These are phyloP conservation scores for Cepphus grylle DNA, from an alignment of 2,113 vertebrate species.

Conservation along the genomic window DNA sequence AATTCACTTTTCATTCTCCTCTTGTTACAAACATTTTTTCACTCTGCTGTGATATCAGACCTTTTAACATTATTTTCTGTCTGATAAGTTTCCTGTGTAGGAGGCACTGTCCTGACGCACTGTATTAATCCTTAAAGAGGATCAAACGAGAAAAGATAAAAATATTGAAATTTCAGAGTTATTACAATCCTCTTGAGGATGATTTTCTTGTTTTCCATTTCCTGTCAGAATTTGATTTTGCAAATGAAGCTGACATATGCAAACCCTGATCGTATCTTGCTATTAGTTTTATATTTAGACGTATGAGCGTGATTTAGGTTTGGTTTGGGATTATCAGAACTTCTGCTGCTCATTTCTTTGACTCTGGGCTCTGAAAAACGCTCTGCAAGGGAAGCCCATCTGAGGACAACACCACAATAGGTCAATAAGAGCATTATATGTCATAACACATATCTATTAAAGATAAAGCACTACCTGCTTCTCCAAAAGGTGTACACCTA, in stretches of 20 bases:
- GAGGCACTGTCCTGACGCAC: not conserved
- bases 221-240: constrained; percentile 37
- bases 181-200: not conserved
- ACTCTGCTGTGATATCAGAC: not conserved
- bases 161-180: not conserved
- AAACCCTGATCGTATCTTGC: not conserved
- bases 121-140: constrained; percentile 41
- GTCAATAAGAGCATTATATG: not conserved
- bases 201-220: constrained; percentile 31
- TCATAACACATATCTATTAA: not conserved
- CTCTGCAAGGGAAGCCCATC: not conserved
- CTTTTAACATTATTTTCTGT: not conserved
- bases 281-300: constrained; percentile 27
- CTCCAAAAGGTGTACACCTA: not conserved
- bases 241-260: constrained; percentile 9
- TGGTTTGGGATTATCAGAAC: not conserved
- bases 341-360: constrained; percentile 40
- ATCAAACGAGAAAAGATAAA: not conserved
- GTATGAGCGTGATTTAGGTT: not conserved
- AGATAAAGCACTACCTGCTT: not conserved
- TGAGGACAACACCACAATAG: not conserved
- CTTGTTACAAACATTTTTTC: not conserved
- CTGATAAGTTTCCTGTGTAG: not conserved
- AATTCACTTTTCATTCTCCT: not conserved
- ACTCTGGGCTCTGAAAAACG: not conserved